Base-by-base conservation (phyloP, 37 sponge, comb jelly and placozoan species). In the Cliona cf. orientalis region DNA sequence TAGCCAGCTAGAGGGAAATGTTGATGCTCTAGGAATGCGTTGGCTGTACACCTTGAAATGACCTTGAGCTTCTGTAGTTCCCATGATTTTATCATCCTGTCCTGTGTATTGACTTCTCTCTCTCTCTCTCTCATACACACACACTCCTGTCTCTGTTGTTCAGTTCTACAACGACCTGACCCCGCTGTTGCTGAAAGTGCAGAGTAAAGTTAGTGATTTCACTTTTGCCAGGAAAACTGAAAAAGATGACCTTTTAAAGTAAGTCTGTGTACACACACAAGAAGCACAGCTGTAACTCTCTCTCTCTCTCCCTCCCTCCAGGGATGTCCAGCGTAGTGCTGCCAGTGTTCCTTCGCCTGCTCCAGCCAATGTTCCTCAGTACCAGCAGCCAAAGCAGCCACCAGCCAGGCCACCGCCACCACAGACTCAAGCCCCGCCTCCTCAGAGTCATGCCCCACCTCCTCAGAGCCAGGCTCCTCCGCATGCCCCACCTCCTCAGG, bases 101-200 rank as follows among this genome's bases (percentile, higher is more conserved):
- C 21, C 9, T 61, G 2, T 58, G n/a, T n/a, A n/a, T n/a, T n/a
- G n/a, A n/a, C n/a, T 11, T 44, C 7, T 66, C n/a, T 49, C 3
- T n/a, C n/a, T n/a, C n/a, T n/a, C n/a, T n/a, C n/a, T n/a, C n/a
- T n/a, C n/a, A n/a, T n/a, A n/a, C n/a, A n/a, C n/a, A n/a, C n/a
- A n/a, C n/a, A n/a, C n/a, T n/a, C n/a, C n/a, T n/a, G n/a, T n/a
- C n/a, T n/a, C n/a, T n/a, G 39, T 84, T n/a, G n/a, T n/a, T n/a
- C n/a, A n/a, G 87, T 98, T 98, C 79, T 98, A 98, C 83, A 89
- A 86, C 61, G 81, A 95, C 80, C 87, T 98, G 35, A 95, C 98
- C 35, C 88, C 90, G 38, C 86, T 98, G 12, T 85, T 98, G 63
- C 63, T 93, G 40, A 90, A 91, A 45, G 71, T 80, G 7, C 98